phyloP scores from a whole-genome alignment of 2,888 invertebrate genomes.

The Prosopocoilus inquinatus region DNA sequence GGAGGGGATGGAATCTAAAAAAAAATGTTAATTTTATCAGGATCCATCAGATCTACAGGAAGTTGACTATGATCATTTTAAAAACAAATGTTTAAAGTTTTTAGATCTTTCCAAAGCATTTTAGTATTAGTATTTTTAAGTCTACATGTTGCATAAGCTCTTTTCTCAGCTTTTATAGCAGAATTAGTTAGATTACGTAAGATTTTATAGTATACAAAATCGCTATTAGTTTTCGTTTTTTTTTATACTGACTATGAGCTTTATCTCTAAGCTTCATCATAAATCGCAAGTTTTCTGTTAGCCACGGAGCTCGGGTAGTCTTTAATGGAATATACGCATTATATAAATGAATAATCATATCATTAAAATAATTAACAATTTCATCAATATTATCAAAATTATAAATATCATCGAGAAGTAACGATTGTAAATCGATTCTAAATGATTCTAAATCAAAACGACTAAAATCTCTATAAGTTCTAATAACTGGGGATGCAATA shows the following conservation, averaged over 20 bases:
- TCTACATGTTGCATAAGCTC: not conserved
- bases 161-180: not conserved
- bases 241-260: slow-evolving; percentile 4
- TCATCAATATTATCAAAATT: no score
- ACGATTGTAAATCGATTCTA: no score
- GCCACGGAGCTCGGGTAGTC: not conserved
- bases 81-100: not conserved
- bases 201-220: not conserved
- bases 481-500: no score
- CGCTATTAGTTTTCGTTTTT: not conserved
- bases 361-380: no score
- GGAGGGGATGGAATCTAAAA: no score
- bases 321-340: slow-evolving; percentile 2
- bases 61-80: not conserved
- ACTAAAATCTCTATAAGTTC: no score
- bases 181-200: not conserved
- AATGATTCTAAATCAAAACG: no score
- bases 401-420: no score
- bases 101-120: not conserved
- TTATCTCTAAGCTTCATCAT: slow-evolving; percentile 1
- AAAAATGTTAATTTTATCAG: no score
- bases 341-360: not conserved
- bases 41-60: no score
- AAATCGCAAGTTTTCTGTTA: not conserved
- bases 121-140: no score